Percentiles rank a stretch among this genome's conserved stretches.
phyloP scores from a whole-genome alignment of 1,140 invertebrate species.

The Drosophila lacertosa region DNA sequence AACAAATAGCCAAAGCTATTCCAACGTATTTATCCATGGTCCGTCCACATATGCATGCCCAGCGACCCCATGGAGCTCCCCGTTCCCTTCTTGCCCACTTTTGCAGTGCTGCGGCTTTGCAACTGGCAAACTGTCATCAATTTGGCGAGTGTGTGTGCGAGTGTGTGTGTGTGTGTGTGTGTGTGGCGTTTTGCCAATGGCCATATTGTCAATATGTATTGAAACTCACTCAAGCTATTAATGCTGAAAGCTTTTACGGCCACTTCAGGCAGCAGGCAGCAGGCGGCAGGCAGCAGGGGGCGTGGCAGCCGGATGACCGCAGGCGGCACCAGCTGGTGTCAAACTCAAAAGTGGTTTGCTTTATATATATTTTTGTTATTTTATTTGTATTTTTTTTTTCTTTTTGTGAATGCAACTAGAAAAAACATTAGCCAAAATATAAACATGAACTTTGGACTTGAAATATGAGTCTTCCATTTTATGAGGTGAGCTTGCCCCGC shows the following conservation, averaged over 20 bases:
- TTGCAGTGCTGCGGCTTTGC: conserved; percentile 73
- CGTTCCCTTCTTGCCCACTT: background rate
- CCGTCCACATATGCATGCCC: conserved; percentile 69
- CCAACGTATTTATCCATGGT: conserved; percentile 76
- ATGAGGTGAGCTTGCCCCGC: conserved; percentile 25
- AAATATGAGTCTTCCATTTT: conserved; percentile 61
- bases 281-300: background rate
- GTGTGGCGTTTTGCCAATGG: conserved; percentile 68
- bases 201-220: conserved; percentile 82
- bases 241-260: conserved; percentile 81
- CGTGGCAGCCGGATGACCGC: conserved; percentile 51
- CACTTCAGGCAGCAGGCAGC: conserved; percentile 67
- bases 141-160: conserved; percentile 52
- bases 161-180: conserved; percentile 28
- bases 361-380: conserved; percentile 42
- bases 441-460: conserved; percentile 78
- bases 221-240: conserved; percentile 81
- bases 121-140: conserved; percentile 82
- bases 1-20: conserved; percentile 80
- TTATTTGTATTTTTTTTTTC: conserved; percentile 31
- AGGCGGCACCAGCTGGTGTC: conserved; percentile 82
- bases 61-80: conserved; percentile 38
- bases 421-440: conserved; percentile 83
- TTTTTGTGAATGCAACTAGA: conserved; percentile 47
- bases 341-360: conserved; percentile 83